Percentiles rank a stretch among this genome's conserved stretches.
phyloP scores from a whole-genome alignment of 2,113 vertebrate genomes.

The Pogona vitticeps region DNA sequence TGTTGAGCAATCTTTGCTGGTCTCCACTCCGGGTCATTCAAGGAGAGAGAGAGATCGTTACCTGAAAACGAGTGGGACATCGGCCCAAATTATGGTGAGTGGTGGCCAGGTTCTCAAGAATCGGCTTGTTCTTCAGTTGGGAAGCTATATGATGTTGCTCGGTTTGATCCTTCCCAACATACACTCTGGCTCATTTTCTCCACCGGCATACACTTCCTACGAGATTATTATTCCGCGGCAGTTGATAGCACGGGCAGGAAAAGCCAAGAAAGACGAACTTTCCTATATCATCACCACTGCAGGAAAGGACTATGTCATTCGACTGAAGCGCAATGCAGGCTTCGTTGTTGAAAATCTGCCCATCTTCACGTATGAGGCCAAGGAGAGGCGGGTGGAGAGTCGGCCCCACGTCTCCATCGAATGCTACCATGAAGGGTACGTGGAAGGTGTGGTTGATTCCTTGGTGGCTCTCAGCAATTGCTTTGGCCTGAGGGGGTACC shows the following conservation, averaged over 20 bases:
- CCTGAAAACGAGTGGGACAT: not conserved
- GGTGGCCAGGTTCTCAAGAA: too few species aligned
- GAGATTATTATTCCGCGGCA: conserved; percentile 52
- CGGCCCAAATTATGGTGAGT: not conserved
- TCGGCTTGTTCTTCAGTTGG: not conserved
- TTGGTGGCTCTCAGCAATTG: conserved; percentile 48
- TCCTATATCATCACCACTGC: conserved; percentile 48
- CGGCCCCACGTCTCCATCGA: not conserved
- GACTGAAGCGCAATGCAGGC: conserved; percentile 34
- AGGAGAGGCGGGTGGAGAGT: conserved; percentile 30
- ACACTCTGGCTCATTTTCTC: fast-evolving
- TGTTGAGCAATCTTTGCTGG: too few species aligned
- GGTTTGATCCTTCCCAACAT: fast-evolving
- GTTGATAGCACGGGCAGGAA: not conserved
- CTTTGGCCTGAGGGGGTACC: conserved; percentile 54
- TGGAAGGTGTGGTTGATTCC: conserved; percentile 49
- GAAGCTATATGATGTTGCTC: not conserved
- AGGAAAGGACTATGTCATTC: conserved; percentile 41
- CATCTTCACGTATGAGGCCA: conserved; percentile 50
- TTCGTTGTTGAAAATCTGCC: conserved; percentile 47
- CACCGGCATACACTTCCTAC: not conserved
- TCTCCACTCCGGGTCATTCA: not conserved
- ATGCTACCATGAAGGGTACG: conserved; percentile 60
- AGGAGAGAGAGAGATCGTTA: too few species aligned
- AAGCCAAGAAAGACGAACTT: fast-evolving